phyloP scores from a whole-genome alignment of 2,888 invertebrate species.

The Augiades crinisus region DNA sequence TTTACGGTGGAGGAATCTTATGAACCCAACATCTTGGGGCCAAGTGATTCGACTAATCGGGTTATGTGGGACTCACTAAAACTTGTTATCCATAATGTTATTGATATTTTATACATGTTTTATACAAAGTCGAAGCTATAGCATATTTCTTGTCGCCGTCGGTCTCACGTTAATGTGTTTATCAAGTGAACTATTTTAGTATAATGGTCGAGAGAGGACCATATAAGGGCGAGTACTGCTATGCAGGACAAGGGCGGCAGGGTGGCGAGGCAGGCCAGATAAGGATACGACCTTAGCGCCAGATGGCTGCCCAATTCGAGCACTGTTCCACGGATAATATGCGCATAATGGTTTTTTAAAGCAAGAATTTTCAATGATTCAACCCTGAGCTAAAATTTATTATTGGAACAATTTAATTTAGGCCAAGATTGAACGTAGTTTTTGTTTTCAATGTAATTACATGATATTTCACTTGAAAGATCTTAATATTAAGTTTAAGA shows the following conservation, averaged over 20 bases:
- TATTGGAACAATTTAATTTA: neutral
- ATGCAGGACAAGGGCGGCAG: constrained; percentile 41
- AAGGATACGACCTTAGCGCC: constrained; percentile 31
- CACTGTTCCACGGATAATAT: constrained; percentile 24
- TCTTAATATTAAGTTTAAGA: too few species aligned
- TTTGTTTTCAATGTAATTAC: neutral
- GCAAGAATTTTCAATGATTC: constrained; percentile 15
- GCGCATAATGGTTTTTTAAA: constrained; percentile 8
- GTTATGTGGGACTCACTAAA: too few species aligned
- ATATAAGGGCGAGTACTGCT: constrained; percentile 28
- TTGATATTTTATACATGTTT: neutral
- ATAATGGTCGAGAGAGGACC: constrained; percentile 21
- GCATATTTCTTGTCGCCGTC: neutral
- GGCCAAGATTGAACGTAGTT: constrained; percentile 1
- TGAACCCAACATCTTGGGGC: too few species aligned
- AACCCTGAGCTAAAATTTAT: constrained; percentile 6
- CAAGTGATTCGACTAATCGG: too few species aligned
- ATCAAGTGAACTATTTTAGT: neutral
- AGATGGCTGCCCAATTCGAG: constrained; percentile 31
- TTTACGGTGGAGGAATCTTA: too few species aligned
- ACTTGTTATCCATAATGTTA: neutral
- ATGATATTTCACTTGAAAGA: neutral
- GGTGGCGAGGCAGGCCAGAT: constrained; percentile 29
- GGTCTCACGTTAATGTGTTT: constrained; percentile 4
- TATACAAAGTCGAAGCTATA: neutral